Percentiles rank a stretch among this genome's conserved stretches.
Evolutionary conservation across 2,888 invertebrate genomes (phyloP).

Genomic region (Drosophila neonasuta): DNA sequence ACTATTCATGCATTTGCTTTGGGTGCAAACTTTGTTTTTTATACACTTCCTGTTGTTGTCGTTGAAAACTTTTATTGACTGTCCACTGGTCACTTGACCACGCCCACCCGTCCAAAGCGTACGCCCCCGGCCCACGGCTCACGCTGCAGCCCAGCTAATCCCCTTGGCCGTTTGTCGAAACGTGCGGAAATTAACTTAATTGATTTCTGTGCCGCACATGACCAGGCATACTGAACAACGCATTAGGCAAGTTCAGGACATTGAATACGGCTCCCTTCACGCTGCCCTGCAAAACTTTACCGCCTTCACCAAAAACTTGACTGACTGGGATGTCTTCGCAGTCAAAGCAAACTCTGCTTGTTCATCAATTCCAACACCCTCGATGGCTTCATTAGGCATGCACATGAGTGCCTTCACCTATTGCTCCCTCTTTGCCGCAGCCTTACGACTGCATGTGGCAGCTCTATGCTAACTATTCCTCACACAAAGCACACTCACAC

Average conservation of each 20-base stretch:
- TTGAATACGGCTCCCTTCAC: background rate
- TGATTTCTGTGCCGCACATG: slow-evolving; percentile 81
- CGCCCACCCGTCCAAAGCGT: background rate
- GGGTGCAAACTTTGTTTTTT: slow-evolving; percentile 43
- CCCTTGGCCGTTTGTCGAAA: slow-evolving; percentile 56
- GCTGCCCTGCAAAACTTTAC: slow-evolving; percentile 16
- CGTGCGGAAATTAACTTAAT: slow-evolving; percentile 82
- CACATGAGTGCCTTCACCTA: slow-evolving; percentile 57
- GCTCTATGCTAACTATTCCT: slow-evolving; percentile 48
- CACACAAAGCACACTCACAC: slow-evolving; percentile 23
- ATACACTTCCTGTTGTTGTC: slow-evolving; percentile 70
- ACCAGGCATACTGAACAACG: slow-evolving; percentile 64
- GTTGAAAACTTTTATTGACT: slow-evolving; percentile 75
- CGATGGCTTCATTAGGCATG: slow-evolving; percentile 74
- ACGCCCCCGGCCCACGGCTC: too few species aligned
- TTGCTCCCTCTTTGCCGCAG: slow-evolving; percentile 2
- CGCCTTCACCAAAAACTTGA: slow-evolving; percentile 20
- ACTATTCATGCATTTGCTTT: slow-evolving; percentile 3
- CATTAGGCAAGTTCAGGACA: slow-evolving; percentile 39
- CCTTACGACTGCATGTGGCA: slow-evolving; percentile 54
- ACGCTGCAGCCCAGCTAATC: slow-evolving; percentile 32
- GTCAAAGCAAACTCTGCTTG: slow-evolving; percentile 28
- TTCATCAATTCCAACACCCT: slow-evolving; percentile 60
- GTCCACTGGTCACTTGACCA: slow-evolving; percentile 22
- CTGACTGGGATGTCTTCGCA: slow-evolving; percentile 32